These are phyloP conservation scores for Mustela nigripes DNA, from an alignment of 2,113 vertebrate species.

Conservation along the genomic window DNA sequence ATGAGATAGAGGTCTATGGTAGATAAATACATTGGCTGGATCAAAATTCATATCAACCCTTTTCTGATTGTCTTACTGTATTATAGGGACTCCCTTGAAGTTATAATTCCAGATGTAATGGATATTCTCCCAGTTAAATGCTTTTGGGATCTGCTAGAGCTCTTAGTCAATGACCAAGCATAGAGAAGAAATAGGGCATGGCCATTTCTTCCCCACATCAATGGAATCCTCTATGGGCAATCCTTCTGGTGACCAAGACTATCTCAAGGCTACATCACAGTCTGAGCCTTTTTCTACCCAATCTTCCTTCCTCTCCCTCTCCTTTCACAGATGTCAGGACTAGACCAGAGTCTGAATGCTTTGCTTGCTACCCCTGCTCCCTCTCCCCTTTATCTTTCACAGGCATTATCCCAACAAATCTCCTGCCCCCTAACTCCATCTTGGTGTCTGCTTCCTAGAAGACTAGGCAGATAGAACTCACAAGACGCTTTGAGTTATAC, in stretches of 20 bases:
- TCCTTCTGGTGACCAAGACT: neutral
- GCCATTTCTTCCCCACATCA: neutral
- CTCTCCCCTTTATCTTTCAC: neutral
- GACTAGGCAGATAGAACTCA: neutral
- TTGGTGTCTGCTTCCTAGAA: neutral
- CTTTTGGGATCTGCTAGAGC: neutral
- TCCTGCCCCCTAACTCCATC: neutral
- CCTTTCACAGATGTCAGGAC: neutral
- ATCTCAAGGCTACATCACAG: neutral
- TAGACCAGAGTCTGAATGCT: neutral
- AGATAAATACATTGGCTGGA: neutral
- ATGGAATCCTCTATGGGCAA: neutral
- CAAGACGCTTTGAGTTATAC: neutral
- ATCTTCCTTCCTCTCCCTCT: neutral
- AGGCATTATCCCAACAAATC: neutral
- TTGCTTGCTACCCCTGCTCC: neutral
- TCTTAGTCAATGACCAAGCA: neutral
- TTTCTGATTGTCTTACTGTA: neutral
- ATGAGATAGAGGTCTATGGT: neutral
- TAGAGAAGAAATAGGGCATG: neutral
- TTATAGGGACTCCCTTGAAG: neutral
- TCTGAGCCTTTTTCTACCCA: conserved; percentile 15
- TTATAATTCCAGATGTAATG: neutral
- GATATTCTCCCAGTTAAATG: neutral
- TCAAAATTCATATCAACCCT: neutral